A percentile compares a stretch with the other conserved stretches of the same genome.
phyloP scores from a whole-genome alignment of 2,113 vertebrate genomes.

The Lucifuga dentata region DNA sequence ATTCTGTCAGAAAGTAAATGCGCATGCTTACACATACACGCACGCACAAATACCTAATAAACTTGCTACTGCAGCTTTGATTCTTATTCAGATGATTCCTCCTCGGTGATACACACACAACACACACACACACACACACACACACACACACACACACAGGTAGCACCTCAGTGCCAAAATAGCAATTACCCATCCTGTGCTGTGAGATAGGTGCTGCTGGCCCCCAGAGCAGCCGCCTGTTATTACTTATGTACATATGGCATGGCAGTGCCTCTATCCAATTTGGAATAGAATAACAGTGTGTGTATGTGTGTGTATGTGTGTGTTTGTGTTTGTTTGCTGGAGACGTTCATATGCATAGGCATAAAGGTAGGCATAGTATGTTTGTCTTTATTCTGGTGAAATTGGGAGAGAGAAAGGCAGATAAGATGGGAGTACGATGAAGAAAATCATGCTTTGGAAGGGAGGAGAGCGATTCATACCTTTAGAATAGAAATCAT shows the following conservation, averaged over 20 bases:
- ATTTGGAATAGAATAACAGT: conserved; percentile 66
- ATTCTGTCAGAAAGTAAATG: not conserved
- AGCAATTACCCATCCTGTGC: conserved; percentile 69
- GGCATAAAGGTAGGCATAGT: conserved; percentile 35
- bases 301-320: conserved; percentile 29
- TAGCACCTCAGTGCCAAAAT: conserved; percentile 73
- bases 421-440: not conserved
- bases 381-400: conserved; percentile 31
- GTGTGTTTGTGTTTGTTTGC: conserved; percentile 26
- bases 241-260: conserved; percentile 80
- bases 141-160: conserved; percentile 49
- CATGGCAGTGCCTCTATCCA: conserved; percentile 73
- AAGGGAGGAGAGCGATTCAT: conserved; percentile 5
- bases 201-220: conserved; percentile 64
- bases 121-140: conserved; percentile 19
- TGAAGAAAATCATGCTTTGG: conserved; percentile 6
- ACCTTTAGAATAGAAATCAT: conserved; percentile 34
- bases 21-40: conserved; percentile 8
- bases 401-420: conserved; percentile 25
- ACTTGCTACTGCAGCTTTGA: conserved; percentile 21
- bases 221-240: conserved; percentile 66
- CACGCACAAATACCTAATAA: conserved; percentile 25
- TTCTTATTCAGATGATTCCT: conserved; percentile 19
- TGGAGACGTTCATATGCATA: conserved; percentile 36
- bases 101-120: conserved; percentile 4